A percentile compares a stretch with the other conserved stretches of the same genome.
These are phyloP conservation scores for Lagria hirta DNA, from an alignment of 2,888 invertebrate genomes.

Conservation along the genomic window DNA sequence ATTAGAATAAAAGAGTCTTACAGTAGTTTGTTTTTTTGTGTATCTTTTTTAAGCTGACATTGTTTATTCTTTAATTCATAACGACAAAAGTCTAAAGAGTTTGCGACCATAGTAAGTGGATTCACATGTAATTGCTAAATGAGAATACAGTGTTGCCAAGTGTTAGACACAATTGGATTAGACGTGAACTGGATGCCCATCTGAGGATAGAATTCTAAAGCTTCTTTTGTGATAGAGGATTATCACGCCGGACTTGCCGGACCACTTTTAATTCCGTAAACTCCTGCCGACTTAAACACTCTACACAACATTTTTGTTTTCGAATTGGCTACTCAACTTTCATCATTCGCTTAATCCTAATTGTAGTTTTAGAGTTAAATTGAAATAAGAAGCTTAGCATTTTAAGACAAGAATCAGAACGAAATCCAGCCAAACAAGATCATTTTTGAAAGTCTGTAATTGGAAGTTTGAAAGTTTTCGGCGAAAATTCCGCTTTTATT, in stretches of 20 bases:
- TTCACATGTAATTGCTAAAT: slow-evolving; percentile 43
- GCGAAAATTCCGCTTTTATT: no score
- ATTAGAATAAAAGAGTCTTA: no score
- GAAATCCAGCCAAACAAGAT: no score
- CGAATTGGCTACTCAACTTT: slow-evolving; percentile 4
- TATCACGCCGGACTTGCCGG: slow-evolving; percentile 17
- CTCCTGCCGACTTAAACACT: slow-evolving; percentile 15
- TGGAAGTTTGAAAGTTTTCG: no score
- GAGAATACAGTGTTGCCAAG: slow-evolving; percentile 36
- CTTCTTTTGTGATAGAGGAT: slow-evolving; percentile 25
- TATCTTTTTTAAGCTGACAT: no score
- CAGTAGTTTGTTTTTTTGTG: no score
- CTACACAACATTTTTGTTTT: slow-evolving; percentile 9
- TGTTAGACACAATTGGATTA: slow-evolving; percentile 35
- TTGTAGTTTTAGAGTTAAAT: no score
- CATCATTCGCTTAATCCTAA: slow-evolving; percentile 5
- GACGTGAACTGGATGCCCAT: slow-evolving; percentile 29
- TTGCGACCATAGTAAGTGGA: slow-evolving; percentile 38
- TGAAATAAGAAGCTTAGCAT: not conserved
- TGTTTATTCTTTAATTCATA: no score
- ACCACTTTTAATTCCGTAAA: slow-evolving; percentile 22
- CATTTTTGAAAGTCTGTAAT: no score
- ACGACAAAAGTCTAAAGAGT: slow-evolving; percentile 25
- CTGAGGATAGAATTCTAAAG: slow-evolving; percentile 30
- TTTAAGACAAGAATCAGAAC: not conserved